A percentile compares a stretch with the other conserved stretches of the same genome.
Conservation (phyloP, 2,888 invertebrate species). For the Embidobia sp. region DNA sequence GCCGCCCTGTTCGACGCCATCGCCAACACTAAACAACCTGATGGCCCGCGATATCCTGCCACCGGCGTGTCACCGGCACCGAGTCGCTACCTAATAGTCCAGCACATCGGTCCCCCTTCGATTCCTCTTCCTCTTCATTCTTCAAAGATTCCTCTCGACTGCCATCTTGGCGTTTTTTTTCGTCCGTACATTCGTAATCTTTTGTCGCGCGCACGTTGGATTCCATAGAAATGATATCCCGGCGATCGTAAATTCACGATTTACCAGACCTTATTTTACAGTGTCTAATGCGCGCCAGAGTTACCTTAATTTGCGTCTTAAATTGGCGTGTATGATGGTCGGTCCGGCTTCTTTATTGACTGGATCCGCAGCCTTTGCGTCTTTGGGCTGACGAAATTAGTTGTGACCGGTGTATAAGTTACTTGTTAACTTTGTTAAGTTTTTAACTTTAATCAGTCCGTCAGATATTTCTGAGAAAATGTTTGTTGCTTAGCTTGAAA, state of each 20-base stretch:
- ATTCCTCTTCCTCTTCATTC: constrained; percentile 48
- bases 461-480: too few relatives aligned
- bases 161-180: constrained; percentile 24
- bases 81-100: constrained; percentile 61
- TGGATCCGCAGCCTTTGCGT: constrained; percentile 34
- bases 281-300: constrained; percentile 48
- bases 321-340: constrained; percentile 50
- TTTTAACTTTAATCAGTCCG: too few relatives aligned
- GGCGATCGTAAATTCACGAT: constrained; percentile 52
- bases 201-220: constrained; percentile 18
- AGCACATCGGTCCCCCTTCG: constrained; percentile 55
- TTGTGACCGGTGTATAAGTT: too few relatives aligned
- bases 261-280: constrained; percentile 56
- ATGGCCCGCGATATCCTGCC: constrained; percentile 61
- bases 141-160: constrained; percentile 48
- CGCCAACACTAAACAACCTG: constrained; percentile 78
- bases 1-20: constrained; percentile 77
- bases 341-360: constrained; percentile 49
- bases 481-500: too few relatives aligned
- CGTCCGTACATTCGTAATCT: constrained; percentile 35
- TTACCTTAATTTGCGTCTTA: constrained; percentile 53
- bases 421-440: too few relatives aligned
- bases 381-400: too few relatives aligned
- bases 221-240: constrained; percentile 48
- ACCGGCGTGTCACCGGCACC: constrained; percentile 73